Conservation (phyloP, 37 sponge, comb jelly and placozoan genomes). For the Spongilla lacustris region DNA sequence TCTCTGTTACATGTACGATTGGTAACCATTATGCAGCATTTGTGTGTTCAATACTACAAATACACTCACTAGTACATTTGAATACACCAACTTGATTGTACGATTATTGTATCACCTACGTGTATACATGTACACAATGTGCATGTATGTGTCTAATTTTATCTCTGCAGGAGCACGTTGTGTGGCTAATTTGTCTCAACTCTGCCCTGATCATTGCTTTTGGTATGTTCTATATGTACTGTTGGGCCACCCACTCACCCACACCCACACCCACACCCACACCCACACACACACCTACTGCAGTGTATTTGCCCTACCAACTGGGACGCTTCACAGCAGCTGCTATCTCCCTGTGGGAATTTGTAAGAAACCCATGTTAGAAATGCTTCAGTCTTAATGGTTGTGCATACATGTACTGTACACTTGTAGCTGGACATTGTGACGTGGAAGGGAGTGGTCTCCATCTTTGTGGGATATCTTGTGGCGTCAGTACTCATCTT, state of each 20-base stretch:
- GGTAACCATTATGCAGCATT: no score
- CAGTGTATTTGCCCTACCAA: slow-evolving; percentile 76
- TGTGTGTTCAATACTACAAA: no score
- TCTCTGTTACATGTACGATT: no score
- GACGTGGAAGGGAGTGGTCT: slow-evolving; percentile 43
- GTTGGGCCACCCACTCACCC: not conserved
- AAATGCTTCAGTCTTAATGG: not conserved
- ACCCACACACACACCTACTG: not conserved
- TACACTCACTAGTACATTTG: no score
- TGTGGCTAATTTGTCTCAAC: slow-evolving; percentile 84
- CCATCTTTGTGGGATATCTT: slow-evolving; percentile 69
- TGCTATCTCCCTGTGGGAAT: slow-evolving; percentile 38
- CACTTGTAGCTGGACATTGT: slow-evolving; percentile 38
- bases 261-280: not conserved
- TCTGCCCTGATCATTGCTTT: slow-evolving; percentile 66
- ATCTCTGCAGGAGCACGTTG: slow-evolving; percentile 79
- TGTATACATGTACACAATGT: not conserved
- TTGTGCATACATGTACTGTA: no score
- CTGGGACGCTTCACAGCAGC: slow-evolving; percentile 51
- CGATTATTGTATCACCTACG: no score
- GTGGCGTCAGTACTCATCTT: slow-evolving; percentile 25
- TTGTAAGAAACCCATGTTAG: slow-evolving; percentile 46
- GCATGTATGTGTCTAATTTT: slow-evolving; percentile 5
- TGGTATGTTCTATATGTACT: slow-evolving; percentile 71
- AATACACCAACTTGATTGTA: no score